Conservation (phyloP, 2,113 vertebrate species). For the Addax nasomaculatus region DNA sequence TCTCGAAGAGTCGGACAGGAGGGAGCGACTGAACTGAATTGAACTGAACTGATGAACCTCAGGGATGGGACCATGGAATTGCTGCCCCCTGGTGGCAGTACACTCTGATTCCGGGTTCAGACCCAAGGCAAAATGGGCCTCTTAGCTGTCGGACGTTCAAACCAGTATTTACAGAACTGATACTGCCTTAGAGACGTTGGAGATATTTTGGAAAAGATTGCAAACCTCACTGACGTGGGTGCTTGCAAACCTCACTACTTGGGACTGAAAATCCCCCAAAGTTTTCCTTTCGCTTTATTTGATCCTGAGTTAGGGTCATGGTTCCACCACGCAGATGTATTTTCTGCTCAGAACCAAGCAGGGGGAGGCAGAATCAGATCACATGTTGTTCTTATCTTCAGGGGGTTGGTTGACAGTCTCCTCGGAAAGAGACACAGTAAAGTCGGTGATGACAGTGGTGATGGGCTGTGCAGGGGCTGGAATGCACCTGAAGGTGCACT, state of each 20-base stretch:
- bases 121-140: neutral
- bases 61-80: neutral
- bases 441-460: neutral
- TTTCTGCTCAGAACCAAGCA: neutral
- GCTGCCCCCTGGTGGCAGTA: slow-evolving; percentile 58
- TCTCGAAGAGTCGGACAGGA: accelerated
- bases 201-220: neutral
- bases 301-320: neutral
- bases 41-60: neutral
- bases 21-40: neutral
- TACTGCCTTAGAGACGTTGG: neutral
- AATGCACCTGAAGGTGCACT: neutral
- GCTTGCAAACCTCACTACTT: neutral
- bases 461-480: neutral
- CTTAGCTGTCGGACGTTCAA: neutral
- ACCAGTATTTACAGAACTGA: neutral
- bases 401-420: neutral
- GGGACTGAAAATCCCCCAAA: neutral
- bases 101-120: neutral
- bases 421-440: neutral
- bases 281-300: neutral
- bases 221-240: neutral
- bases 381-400: neutral
- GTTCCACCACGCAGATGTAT: neutral
- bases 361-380: neutral